Conservation (phyloP, 2,888 invertebrate species). For the Trachelus tabidus region DNA sequence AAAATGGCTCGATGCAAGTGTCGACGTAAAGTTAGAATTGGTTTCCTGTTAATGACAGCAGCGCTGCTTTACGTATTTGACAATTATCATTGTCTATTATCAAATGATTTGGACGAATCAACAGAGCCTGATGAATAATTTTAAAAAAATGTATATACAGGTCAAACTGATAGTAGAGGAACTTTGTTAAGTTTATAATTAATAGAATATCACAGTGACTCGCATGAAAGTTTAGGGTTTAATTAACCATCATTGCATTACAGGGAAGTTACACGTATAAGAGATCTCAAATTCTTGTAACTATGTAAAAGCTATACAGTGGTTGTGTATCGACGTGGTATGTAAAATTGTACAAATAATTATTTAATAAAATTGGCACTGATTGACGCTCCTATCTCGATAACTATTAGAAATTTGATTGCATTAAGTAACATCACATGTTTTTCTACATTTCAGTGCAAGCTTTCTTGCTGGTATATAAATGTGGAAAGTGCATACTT, state of each 20-base stretch:
- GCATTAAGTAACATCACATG: no score
- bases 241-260: not conserved
- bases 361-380: not conserved
- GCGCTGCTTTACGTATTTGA: not conserved
- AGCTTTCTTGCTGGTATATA: not conserved
- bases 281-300: not conserved
- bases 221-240: no score
- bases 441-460: not conserved
- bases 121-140: not conserved
- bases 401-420: not conserved
- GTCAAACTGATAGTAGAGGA: not conserved
- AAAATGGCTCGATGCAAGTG: not conserved
- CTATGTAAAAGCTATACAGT: not conserved
- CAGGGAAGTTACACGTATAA: not conserved
- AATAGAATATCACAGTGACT: not conserved
- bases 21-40: not conserved
- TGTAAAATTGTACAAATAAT: not conserved
- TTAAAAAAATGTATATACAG: not conserved
- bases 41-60: not conserved
- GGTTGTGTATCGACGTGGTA: not conserved
- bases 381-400: no score
- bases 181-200: not conserved
- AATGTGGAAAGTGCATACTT: not conserved
- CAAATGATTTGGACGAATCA: not conserved
- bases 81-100: not conserved